These are phyloP conservation scores for Pardosa pseudoannulata DNA, from an alignment of 2,888 invertebrate species.

Conservation along the genomic window DNA sequence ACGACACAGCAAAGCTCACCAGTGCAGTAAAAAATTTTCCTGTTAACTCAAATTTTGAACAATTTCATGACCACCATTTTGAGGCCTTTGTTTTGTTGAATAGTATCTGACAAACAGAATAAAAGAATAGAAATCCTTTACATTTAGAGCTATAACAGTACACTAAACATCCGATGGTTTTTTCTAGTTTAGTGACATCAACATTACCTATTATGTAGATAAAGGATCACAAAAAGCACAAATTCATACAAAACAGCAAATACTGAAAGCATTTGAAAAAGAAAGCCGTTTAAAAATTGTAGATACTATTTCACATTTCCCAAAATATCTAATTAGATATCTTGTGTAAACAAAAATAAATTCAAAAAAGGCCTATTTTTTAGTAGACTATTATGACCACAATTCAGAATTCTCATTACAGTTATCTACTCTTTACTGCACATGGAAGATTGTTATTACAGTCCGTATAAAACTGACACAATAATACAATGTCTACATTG, in stretches of 20 bases:
- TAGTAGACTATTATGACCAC: conserved; percentile 10
- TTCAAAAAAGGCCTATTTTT: conserved; percentile 2
- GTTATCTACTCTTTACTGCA: conserved; percentile 62
- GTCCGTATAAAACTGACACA: conserved; percentile 72
- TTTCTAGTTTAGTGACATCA: conserved; percentile 14
- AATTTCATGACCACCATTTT: neutral
- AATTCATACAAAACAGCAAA: conserved; percentile 18
- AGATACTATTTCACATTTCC: neutral
- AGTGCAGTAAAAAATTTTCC: conserved; percentile 50
- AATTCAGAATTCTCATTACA: conserved; percentile 22
- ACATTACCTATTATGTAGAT: conserved; percentile 1
- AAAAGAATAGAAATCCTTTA: conserved; percentile 4
- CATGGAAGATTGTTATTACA: conserved; percentile 70
- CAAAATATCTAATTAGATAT: neutral
- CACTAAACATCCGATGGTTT: conserved; percentile 10
- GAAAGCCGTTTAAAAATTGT: neutral
- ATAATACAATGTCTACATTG: conserved; percentile 69
- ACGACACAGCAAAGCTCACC: conserved; percentile 65
- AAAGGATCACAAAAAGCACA: neutral
- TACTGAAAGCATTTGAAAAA: neutral
- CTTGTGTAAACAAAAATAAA: conserved; percentile 4
- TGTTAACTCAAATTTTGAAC: neutral
- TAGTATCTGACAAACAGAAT: conserved; percentile 1
- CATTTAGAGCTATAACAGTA: conserved; percentile 15
- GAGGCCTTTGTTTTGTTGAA: neutral